Base-by-base conservation (phyloP, 2,888 invertebrate species). In the Polydrusus cervinus region DNA sequence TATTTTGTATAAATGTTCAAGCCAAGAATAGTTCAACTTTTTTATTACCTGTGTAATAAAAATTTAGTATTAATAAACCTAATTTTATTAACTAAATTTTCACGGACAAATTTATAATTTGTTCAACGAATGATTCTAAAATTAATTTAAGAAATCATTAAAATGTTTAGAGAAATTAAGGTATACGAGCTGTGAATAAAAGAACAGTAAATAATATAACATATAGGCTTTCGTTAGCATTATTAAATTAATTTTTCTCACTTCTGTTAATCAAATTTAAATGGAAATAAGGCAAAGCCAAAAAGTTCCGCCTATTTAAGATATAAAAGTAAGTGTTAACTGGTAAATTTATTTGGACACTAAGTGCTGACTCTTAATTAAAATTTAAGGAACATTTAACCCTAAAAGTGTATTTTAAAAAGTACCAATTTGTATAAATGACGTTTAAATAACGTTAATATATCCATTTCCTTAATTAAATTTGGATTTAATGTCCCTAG, bases 191-290 rank as follows among this genome's bases (percentile, higher is more conserved):
- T 20, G 30, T 53, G 53, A 20, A 55, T 55, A 55, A 55, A 25
- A 55, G n/a, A 55, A 18, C 34, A 57, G 25, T 38, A 38, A 57
- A 57, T 57, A 16, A 18, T 30, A 55, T 0, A 55, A 5, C 18
- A n/a, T 30, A 55, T 13, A 34, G 10, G 6, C 25, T 9, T 30
- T 11, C 8, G 57, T 38, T 57, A 10, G 38, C 57, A 14, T 34
- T 64, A 64, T 64, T 64, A 14, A 64, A 64, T 64, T 64, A 47
- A 64, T 45, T 49, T 64, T 49, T 64, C 38, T 49, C 64, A 64
- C 64, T 64, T 64, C 43, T 64, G 64, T 49, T 64, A 49, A 64
- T 49, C 47, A 64, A 64, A 64, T 64, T 30, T 49, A 30, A 25
- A 64, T 64, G 64, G 30, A 64, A 47, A 64, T 45, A 30, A 49